Evolutionary conservation across 92 coral and sea anemone species (phyloP), one percentile per base, ranked within the genome.

Genomic region (Phymanthus crucifer): DNA sequence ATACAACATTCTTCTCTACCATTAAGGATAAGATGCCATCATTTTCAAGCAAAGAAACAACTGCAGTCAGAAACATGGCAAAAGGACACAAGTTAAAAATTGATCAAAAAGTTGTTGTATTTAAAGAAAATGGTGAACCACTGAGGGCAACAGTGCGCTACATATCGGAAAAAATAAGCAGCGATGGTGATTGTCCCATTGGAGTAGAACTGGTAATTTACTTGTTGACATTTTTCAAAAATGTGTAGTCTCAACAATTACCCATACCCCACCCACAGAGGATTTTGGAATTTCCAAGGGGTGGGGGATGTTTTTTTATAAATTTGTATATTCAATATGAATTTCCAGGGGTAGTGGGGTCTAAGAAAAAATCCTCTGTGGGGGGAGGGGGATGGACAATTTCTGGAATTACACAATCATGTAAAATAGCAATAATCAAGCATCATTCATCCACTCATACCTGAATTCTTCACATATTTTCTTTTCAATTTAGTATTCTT

Each of bases 191-290:
- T 12, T 26, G 74, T 32, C 23, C 88, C 6, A 91, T 86, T 35
- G 97, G 98, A 18, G 66, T 94, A 54, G 90, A 92, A 82, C 83
- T 94, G 97, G 97, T 92, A 91, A 71, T 91, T 4, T 61, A 21
- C 11, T 57, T 57, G 21, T 21, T 21, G 4, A 61, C 0, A 0
- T 19, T 54, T 23, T 4, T 5, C 26, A 23, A 19, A 14, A 54
- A 54, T 54, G 2, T 0, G 27, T 6, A 54, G 21, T 54, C 21
- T 54, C 21, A 6, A 8, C 64, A 19, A 54, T 54, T 12, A 3
- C 9, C 27, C 27, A n/a, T n/a, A n/a, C n/a, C n/a, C n/a, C n/a
- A n/a, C n/a, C n/a, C n/a, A n/a, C n/a, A n/a, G n/a, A n/a, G n/a
- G n/a, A n/a, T n/a, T n/a, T n/a, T n/a, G n/a, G n/a, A n/a, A n/a